These are phyloP conservation scores for Drosophila mettleri DNA, from an alignment of 2,888 invertebrate genomes.

Conservation along the genomic window DNA sequence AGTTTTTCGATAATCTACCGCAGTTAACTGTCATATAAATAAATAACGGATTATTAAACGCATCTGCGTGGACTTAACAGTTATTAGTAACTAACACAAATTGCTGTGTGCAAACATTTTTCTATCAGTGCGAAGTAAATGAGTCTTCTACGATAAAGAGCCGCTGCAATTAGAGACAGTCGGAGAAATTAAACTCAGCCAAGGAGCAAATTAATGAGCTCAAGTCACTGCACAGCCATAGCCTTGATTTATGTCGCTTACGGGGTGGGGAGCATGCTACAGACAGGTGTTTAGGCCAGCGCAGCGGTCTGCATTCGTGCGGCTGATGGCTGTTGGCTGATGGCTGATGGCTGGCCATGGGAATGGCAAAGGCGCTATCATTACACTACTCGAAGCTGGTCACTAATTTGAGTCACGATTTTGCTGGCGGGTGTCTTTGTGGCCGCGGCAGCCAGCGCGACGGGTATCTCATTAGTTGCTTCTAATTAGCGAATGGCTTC, in stretches of 20 bases:
- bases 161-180: constrained; percentile 54
- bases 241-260: constrained; percentile 55
- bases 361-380: constrained; percentile 18
- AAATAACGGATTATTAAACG: no score
- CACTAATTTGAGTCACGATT: constrained; percentile 55
- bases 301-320: constrained; percentile 20
- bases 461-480: constrained; percentile 56
- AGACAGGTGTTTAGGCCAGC: constrained; percentile 44
- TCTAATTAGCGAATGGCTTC: constrained; percentile 60
- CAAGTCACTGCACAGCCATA: constrained; percentile 34
- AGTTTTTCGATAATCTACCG: no score
- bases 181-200: constrained; percentile 47
- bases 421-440: constrained; percentile 21
- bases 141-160: constrained; percentile 2
- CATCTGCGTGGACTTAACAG: constrained; percentile 43
- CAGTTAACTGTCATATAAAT: background rate
- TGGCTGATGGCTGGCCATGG: background rate
- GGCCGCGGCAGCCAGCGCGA: constrained; percentile 23
- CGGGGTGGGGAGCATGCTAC: constrained; percentile 9
- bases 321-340: background rate
- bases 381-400: constrained; percentile 41
- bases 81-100: constrained; percentile 52
- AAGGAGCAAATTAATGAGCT: constrained; percentile 63
- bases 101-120: constrained; percentile 25
- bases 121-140: constrained; percentile 5